These are phyloP conservation scores for Todus mexicanus DNA, from an alignment of 2,797 vertebrate species.

Conservation along the genomic window DNA sequence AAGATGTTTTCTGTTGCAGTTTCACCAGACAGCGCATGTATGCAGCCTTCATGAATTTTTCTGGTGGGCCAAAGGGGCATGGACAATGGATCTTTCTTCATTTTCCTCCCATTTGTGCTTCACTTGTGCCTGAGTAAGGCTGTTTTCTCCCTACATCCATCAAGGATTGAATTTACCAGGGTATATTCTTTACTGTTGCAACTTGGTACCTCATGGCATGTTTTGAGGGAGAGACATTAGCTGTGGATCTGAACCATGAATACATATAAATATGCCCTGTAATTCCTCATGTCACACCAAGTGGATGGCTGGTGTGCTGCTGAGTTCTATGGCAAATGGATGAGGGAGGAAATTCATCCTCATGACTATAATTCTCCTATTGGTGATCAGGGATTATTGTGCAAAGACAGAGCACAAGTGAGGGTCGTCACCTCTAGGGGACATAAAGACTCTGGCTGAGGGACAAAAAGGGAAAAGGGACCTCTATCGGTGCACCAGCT, in stretches of 20 bases:
- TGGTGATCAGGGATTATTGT: fast-evolving
- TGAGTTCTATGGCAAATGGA: neutral
- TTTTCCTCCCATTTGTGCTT: neutral
- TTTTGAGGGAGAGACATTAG: neutral
- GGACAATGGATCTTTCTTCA: neutral
- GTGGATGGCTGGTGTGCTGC: neutral
- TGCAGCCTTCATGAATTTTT: neutral
- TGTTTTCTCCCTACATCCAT: neutral
- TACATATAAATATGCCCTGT: neutral
- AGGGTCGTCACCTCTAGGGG: neutral
- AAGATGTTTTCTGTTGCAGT: neutral
- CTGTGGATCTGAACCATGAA: neutral
- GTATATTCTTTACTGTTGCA: neutral
- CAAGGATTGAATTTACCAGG: neutral
- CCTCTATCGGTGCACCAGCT: neutral
- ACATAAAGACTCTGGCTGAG: fast-evolving
- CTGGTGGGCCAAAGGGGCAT: neutral
- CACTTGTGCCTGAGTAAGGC: fast-evolving
- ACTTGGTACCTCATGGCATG: neutral
- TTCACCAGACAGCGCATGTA: fast-evolving
- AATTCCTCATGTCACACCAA: neutral
- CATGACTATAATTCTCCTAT: neutral
- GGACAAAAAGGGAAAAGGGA: neutral
- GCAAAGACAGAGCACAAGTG: neutral
- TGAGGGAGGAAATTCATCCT: neutral